Evolutionary conservation across 64 coral and sea anemone species (phyloP).

Genomic region (Montipora foliosa): DNA sequence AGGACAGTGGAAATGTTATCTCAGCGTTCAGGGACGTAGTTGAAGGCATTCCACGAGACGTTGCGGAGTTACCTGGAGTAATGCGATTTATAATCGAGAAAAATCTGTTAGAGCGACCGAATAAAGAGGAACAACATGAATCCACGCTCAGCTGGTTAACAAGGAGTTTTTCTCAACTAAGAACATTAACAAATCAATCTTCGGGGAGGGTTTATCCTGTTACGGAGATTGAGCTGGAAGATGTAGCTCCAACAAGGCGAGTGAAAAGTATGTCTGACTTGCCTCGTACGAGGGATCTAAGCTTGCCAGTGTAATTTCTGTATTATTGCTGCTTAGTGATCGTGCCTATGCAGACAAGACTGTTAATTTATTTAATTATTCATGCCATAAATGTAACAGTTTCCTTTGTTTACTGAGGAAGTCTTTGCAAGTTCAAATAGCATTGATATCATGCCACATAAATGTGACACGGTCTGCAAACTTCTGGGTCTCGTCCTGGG

Average conservation of each 20-base stretch:
- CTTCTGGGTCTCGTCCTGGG: too few relatives aligned
- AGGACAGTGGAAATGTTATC: conserved; percentile 80
- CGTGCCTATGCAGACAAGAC: too few relatives aligned
- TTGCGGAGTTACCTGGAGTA: conserved; percentile 64
- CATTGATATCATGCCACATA: background rate
- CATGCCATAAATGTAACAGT: background rate
- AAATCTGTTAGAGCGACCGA: conserved; percentile 63
- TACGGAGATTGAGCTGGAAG: conserved; percentile 52
- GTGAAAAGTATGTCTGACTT: conserved; percentile 95
- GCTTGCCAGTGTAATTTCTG: background rate
- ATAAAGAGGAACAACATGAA: conserved; percentile 3
- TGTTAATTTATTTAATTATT: too few relatives aligned
- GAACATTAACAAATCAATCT: conserved; percentile 76
- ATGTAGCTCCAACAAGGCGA: conserved; percentile 57
- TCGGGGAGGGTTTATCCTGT: conserved; percentile 81
- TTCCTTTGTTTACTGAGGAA: conserved; percentile 2
- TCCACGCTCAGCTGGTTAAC: conserved; percentile 78
- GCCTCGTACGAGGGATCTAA: conserved; percentile 65
- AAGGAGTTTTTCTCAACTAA: conserved; percentile 71
- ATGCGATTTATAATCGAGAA: conserved; percentile 83
- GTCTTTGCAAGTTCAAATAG: background rate
- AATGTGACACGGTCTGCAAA: background rate
- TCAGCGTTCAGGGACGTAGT: conserved; percentile 73
- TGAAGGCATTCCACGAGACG: conserved; percentile 64
- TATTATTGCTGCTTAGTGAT: background rate